These are phyloP conservation scores for Cheumatopsyche charites DNA, from an alignment of 1,140 invertebrate species.

Conservation along the genomic window DNA sequence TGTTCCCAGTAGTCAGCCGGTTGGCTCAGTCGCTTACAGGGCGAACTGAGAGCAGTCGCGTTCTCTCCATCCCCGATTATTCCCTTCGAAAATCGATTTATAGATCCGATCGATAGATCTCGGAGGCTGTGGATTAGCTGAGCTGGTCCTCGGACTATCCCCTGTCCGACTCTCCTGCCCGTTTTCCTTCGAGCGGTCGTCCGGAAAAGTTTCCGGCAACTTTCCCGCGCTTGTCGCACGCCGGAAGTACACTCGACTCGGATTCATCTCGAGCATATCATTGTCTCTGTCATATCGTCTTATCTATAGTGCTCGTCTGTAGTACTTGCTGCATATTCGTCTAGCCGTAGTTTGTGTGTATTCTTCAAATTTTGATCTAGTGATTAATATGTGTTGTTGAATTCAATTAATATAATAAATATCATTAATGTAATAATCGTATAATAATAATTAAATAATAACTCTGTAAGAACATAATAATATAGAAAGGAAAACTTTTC, in stretches of 20 bases:
- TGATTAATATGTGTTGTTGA: constrained; percentile 13
- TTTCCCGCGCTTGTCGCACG: too few relatives aligned
- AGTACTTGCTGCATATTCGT: not conserved
- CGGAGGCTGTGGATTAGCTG: too few relatives aligned
- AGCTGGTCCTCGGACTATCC: not conserved
- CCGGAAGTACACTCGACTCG: too few relatives aligned
- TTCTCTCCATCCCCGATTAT: not conserved
- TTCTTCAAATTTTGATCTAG: constrained; percentile 6
- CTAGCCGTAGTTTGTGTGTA: not conserved
- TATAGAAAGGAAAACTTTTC: not conserved
- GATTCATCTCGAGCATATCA: too few relatives aligned
- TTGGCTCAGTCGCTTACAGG: constrained; percentile 25
- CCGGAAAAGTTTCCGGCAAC: too few relatives aligned
- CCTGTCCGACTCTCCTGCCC: not conserved
- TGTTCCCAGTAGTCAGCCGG: not conserved
- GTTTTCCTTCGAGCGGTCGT: too few relatives aligned
- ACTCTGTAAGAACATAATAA: not conserved
- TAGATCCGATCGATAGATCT: too few relatives aligned
- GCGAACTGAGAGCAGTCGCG: constrained; percentile 27
- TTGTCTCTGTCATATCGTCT: too few relatives aligned
- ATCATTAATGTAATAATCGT: not conserved
- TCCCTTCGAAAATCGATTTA: not conserved
- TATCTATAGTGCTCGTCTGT: too few relatives aligned
- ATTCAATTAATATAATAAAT: not conserved
- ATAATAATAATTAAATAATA: too few relatives aligned